phyloP scores from a whole-genome alignment of 2,113 vertebrate genomes.

The Limanda limanda region DNA sequence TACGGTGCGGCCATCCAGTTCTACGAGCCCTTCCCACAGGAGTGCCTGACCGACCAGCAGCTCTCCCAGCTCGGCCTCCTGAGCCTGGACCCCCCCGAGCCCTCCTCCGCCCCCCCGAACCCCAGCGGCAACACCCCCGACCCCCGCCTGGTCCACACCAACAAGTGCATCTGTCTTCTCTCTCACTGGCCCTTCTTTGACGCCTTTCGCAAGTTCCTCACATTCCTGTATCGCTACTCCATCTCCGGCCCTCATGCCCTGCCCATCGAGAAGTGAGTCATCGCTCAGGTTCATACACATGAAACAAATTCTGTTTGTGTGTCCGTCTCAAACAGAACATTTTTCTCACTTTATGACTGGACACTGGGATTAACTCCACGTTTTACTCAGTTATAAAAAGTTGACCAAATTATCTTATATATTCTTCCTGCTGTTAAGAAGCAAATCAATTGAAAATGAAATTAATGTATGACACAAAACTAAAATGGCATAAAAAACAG shows the following conservation, averaged over 20 bases:
- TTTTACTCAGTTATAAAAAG: no score
- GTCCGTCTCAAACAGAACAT: no score
- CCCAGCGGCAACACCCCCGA: background rate
- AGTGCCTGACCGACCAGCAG: conserved; percentile 92
- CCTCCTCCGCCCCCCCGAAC: conserved; percentile 59
- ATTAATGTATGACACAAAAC: no score
- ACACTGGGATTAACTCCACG: no score
- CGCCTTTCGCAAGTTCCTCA: conserved; percentile 97
- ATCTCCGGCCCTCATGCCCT: conserved; percentile 97
- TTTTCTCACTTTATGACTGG: no score
- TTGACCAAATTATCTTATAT: no score
- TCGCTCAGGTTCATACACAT: background rate
- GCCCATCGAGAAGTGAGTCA: conserved; percentile 98
- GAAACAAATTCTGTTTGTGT: no score
- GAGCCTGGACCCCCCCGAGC: conserved; percentile 69
- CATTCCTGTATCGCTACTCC: conserved; percentile 98
- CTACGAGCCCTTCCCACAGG: conserved; percentile 90
- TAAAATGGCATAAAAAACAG: no score
- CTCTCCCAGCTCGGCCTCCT: conserved; percentile 88
- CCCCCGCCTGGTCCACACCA: conserved; percentile 86
- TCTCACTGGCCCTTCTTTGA: conserved; percentile 99
- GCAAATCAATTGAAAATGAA: no score
- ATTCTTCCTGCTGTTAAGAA: no score
- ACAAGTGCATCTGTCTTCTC: conserved; percentile 97
- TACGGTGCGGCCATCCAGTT: conserved; percentile 99